Conservation (phyloP, 2,113 vertebrate species). For the Pterocles burchelli region DNA sequence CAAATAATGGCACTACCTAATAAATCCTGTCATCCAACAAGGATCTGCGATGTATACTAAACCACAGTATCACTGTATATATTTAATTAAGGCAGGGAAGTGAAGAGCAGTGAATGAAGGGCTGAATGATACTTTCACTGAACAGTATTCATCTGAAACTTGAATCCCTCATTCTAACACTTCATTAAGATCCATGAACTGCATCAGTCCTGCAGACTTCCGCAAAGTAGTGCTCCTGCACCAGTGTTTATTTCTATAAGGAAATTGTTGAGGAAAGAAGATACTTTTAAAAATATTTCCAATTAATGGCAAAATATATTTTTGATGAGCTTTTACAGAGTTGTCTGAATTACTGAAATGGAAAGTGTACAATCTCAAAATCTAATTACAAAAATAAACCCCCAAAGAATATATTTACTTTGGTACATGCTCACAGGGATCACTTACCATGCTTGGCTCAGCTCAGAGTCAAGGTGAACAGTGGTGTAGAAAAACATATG, state of each 20-base stretch:
- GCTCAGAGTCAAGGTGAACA: slow-evolving; percentile 68
- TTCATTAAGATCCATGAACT: not conserved
- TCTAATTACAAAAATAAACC: slow-evolving; percentile 70
- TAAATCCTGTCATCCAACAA: not conserved
- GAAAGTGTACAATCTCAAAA: slow-evolving; percentile 62
- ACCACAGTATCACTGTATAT: not conserved
- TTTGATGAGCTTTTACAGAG: slow-evolving; percentile 55
- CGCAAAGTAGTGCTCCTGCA: not conserved
- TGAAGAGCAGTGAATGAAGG: not conserved
- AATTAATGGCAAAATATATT: slow-evolving; percentile 20
- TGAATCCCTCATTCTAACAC: not conserved
- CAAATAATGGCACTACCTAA: not conserved
- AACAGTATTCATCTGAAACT: not conserved
- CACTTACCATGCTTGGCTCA: slow-evolving; percentile 22
- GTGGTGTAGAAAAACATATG: slow-evolving; percentile 23
- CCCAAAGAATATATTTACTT: slow-evolving; percentile 64
- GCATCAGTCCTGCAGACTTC: not conserved
- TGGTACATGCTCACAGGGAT: slow-evolving; percentile 42
- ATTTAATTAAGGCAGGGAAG: not conserved
- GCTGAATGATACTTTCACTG: not conserved
- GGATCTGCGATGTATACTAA: not conserved
- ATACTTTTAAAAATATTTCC: slow-evolving; percentile 42
- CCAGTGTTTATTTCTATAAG: slow-evolving; percentile 47
- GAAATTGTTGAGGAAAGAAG: not conserved
- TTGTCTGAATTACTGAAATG: slow-evolving; percentile 43